phyloP scores from a whole-genome alignment of 2,797 vertebrate species.

The Channa striata region DNA sequence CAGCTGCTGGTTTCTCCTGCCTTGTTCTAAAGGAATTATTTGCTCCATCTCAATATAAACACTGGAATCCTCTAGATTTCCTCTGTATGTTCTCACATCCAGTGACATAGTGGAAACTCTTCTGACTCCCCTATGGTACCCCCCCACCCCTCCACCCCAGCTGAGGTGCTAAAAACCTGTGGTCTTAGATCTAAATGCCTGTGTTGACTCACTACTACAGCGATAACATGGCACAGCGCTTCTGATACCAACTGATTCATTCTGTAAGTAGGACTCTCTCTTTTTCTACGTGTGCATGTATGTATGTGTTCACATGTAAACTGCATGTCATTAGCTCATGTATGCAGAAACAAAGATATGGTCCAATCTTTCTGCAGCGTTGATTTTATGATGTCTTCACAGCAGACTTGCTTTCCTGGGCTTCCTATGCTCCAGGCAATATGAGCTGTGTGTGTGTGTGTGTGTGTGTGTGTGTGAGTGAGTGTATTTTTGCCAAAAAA shows the following conservation, averaged over 20 bases:
- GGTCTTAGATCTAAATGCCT: constrained; percentile 66
- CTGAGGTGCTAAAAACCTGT: constrained; percentile 60
- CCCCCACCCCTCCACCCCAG: too few species aligned
- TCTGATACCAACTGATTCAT: constrained; percentile 82
- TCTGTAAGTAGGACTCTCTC: constrained; percentile 82
- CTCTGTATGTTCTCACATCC: constrained; percentile 32
- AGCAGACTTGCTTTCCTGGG: constrained; percentile 70
- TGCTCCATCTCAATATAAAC: constrained; percentile 49
- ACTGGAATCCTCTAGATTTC: constrained; percentile 54
- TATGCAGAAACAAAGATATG: constrained; percentile 43
- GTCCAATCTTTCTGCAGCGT: constrained; percentile 63
- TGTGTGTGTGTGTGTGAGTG: constrained; percentile 29
- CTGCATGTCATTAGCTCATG: constrained; percentile 56
- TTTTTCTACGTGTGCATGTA: constrained; percentile 21
- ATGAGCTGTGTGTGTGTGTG: constrained; percentile 24
- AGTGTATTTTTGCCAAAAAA: constrained; percentile 65
- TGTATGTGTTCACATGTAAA: constrained; percentile 43
- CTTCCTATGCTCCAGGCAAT: constrained; percentile 72
- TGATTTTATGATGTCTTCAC: constrained; percentile 72
- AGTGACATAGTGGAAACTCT: constrained; percentile 60
- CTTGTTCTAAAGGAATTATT: constrained; percentile 69
- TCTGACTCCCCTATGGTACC: constrained; percentile 41
- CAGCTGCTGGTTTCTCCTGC: constrained; percentile 47
- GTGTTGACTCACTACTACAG: constrained; percentile 70
- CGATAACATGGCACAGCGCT: constrained; percentile 69